Percentiles rank a stretch among this genome's conserved stretches.
These are phyloP conservation scores for Eptesicus fuscus DNA, from an alignment of 2,113 vertebrate species.

Conservation along the genomic window DNA sequence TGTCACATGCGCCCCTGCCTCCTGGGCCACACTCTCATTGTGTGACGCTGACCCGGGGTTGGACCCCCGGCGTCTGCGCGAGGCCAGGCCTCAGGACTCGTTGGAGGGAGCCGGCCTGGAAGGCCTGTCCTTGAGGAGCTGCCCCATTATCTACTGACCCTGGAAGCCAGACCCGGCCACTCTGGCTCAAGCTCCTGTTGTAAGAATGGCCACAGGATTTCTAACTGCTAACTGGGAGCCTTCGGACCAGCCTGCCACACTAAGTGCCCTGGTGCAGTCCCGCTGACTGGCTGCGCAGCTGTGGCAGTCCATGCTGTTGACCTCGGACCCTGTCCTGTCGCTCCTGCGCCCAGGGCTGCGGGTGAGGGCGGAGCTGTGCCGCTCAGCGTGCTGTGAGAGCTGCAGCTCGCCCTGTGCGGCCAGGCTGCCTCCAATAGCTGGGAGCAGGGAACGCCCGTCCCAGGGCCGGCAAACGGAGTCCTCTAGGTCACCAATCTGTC, in stretches of 20 bases:
- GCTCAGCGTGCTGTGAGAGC: background rate
- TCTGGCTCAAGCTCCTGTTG: background rate
- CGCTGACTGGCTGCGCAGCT: background rate
- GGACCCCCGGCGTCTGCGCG: background rate
- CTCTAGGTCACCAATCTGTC: background rate
- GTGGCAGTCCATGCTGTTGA: background rate
- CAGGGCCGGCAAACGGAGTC: background rate
- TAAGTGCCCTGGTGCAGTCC: background rate
- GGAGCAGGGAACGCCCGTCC: background rate
- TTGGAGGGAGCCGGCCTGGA: background rate
- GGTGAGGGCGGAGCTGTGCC: no score
- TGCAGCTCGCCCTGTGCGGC: background rate
- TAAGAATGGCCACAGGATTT: background rate
- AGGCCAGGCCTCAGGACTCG: background rate
- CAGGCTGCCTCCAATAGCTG: background rate
- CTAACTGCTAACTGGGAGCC: background rate
- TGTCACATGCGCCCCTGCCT: background rate
- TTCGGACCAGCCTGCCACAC: background rate
- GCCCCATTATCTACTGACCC: background rate
- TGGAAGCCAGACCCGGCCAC: background rate
- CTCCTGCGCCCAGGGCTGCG: background rate
- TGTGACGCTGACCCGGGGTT: background rate
- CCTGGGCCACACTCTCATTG: background rate
- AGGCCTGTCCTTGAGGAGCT: background rate
- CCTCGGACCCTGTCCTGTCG: background rate